Base-by-base conservation (phyloP, 2,113 vertebrate species). In the Ageneiosus marmoratus region DNA sequence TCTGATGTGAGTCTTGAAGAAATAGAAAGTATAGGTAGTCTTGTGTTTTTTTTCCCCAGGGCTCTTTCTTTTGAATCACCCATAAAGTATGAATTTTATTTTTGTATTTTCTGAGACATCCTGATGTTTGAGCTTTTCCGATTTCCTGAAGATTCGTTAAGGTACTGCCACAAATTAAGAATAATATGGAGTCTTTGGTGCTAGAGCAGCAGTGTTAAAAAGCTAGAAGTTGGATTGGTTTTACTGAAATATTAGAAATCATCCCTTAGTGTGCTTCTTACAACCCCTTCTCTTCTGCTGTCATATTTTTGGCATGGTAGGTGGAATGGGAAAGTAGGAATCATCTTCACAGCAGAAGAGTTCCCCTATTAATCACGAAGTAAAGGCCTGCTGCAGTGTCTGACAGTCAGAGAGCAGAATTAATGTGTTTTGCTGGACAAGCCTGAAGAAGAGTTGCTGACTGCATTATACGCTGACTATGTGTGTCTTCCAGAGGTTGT, bases 161-260 rank as follows among this genome's bases (percentile, higher is more conserved):
- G 16, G 51, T 41, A 46, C 84, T 67, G 41, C n/a, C 44, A 72
- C 51, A 56, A 63, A 65, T 62, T 32, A 37, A 72, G 37, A 69
- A 6, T 62, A 62, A 73, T 62, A 11, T 67, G 18, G 32, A 77
- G 84, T 73, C 76, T 8, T 41, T 51, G 55, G 24, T 77, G 48
- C 75, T 70, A 22, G n/a, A 77, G 34, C 51, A 80, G 37, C 37
- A 3, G 37, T 41, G 37, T 10, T 46, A 32, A 65, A 77, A 79
- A 22, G 70, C 55, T 65, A 58, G 46, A 72, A 73, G 77, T 62
- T 73, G 13, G 62, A 69, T 78, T 34, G n/a, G 83, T n/a, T 69
- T 77, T 72, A 84, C 81, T 78, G 79, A 86, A 80, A 65, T 50
- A 63, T 86, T 86, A 79, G 75, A 67, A 78, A 74, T 60, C 9